Evolutionary conservation across 1,140 invertebrate species (phyloP).

Genomic region (Eurytemora carolleeae): DNA sequence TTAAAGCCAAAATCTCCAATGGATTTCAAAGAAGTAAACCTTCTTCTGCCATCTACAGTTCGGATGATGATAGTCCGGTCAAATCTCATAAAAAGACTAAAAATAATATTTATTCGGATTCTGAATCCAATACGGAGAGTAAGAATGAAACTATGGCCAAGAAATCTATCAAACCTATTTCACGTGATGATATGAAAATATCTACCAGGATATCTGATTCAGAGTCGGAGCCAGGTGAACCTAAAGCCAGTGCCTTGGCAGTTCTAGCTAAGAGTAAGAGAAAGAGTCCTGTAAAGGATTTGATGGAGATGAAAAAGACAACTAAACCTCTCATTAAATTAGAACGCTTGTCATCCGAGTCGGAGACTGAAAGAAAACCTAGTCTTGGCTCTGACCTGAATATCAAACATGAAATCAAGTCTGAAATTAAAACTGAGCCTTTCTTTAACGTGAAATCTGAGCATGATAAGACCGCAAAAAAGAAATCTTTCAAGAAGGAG

Average conservation of each 20-base stretch:
- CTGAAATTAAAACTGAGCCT: not conserved
- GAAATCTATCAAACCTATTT: not conserved
- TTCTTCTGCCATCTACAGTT: not conserved
- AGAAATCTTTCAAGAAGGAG: not conserved
- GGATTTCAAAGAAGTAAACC: not conserved
- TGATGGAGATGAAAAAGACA: not conserved
- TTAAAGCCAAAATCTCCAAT: not conserved
- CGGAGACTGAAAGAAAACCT: not conserved
- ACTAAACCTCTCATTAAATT: no score
- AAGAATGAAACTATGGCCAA: not conserved
- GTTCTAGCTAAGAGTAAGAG: slow-evolving; percentile 1
- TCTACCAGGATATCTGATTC: not conserved
- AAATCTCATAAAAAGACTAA: not conserved
- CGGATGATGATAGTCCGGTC: slow-evolving; percentile 3
- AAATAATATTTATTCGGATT: not conserved
- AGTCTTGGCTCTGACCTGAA: not conserved
- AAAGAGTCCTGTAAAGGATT: not conserved
- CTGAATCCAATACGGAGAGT: not conserved
- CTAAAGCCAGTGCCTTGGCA: slow-evolving; percentile 2
- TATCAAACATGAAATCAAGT: not conserved
- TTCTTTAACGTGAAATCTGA: not conserved
- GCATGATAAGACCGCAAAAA: not conserved
- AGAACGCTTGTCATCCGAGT: not conserved
- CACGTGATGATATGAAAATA: not conserved
- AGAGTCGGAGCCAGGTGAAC: not conserved